Base-by-base conservation (phyloP, 2,113 vertebrate species). In the Pleuronectes platessa region DNA sequence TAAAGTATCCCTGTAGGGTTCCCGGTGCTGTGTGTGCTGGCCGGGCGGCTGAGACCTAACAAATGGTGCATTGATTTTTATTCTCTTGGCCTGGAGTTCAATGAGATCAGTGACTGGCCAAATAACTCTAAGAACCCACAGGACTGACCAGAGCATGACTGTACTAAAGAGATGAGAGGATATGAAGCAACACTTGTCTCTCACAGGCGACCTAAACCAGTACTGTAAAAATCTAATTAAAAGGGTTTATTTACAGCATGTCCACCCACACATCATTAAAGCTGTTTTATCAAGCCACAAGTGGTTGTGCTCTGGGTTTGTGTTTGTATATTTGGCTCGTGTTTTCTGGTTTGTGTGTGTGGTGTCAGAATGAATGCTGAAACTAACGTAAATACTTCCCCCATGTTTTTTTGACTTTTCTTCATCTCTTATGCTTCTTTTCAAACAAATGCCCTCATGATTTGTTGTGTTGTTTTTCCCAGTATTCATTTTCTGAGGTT, bases 241-340 rank as follows among this genome's bases (percentile, higher is more conserved):
- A 87, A 82, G 61, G 47, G 53, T 86, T 85, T 90, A 75, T 91
- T 89, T 88, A 89, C 86, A 86, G 82, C 86, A 49, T 85, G 54
- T 83, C 67, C 49, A 62, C 76, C 83, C 83, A 78, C 83, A 84
- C 76, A 72, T 91, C 71, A 79, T 91, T 89, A 78, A 90, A 89
- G 68, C 68, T 72, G 71, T 71, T 90, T 84, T 66, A 86, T 78
- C 78, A 81, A 83, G 61, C 83, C 81, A 78, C 84, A 88, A 84
- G 85, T 85, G 84, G 86, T 81, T 85, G 54, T 79, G 82, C 76
- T 77, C 66, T 1, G 60, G 31, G 69, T 85, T 58, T 67, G 31
- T 60, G 56, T 74, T 72, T 76, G 62, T 81, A 78, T 88, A 69
- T 85, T 85, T 86, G 78, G 76, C 60, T 65, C 70, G 14, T 82